phyloP scores from a whole-genome alignment of 2,888 invertebrate genomes.

The Drosophila anceps region DNA sequence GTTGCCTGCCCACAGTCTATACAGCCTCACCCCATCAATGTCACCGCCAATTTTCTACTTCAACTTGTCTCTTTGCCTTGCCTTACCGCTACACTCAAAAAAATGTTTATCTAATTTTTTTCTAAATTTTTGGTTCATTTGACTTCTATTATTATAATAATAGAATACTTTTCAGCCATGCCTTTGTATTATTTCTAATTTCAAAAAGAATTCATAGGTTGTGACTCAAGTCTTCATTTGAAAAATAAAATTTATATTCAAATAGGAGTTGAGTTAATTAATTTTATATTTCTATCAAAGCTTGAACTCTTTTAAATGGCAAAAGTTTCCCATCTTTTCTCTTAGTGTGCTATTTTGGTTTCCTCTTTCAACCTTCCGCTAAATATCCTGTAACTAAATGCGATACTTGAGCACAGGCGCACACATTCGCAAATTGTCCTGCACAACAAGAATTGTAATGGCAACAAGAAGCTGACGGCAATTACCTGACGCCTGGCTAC shows the following conservation, averaged over 20 bases:
- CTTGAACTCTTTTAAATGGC: too few relatives aligned
- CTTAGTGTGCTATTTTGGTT: slow-evolving; percentile 15
- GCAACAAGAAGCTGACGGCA: slow-evolving; percentile 51
- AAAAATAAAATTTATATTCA: not conserved
- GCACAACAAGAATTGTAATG: slow-evolving; percentile 52
- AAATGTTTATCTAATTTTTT: not conserved
- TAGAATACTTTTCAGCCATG: not conserved
- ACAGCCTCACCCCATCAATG: slow-evolving; percentile 67
- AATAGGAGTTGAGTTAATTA: not conserved
- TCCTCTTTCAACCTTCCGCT: slow-evolving; percentile 26
- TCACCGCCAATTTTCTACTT: slow-evolving; percentile 77
- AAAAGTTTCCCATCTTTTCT: not conserved
- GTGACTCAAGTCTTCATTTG: too few relatives aligned
- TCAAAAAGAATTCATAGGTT: not conserved
- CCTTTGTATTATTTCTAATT: not conserved
- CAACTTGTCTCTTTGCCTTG: slow-evolving; percentile 20
- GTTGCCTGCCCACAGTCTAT: slow-evolving; percentile 12
- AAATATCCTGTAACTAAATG: slow-evolving; percentile 40
- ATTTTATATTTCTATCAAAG: not conserved
- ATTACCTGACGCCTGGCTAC: slow-evolving; percentile 58
- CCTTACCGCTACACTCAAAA: slow-evolving; percentile 12
- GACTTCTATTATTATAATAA: too few relatives aligned
- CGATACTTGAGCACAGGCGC: slow-evolving; percentile 53
- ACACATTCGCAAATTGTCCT: slow-evolving; percentile 68
- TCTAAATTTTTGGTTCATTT: too few relatives aligned